A percentile compares a stretch with the other conserved stretches of the same genome.
Evolutionary conservation across 1,140 invertebrate genomes (phyloP).

Genomic region (Drosophila parabipectinata): DNA sequence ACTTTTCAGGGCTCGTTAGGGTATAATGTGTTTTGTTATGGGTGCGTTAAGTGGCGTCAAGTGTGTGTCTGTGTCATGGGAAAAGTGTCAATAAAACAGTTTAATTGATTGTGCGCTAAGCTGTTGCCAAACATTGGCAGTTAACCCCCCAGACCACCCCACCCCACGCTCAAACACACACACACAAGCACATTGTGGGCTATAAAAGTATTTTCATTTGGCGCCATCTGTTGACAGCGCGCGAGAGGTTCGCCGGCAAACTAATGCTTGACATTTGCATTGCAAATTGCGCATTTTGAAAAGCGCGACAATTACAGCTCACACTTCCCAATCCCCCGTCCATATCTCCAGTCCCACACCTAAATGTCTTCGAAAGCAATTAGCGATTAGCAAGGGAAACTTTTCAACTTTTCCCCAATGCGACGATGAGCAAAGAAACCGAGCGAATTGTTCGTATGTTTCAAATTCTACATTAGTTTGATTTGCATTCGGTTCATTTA

Average conservation of each 20-base stretch:
- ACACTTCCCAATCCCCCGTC: neutral
- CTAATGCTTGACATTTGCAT: constrained; percentile 80
- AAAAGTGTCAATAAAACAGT: constrained; percentile 76
- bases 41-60: constrained; percentile 23
- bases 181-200: constrained; percentile 8
- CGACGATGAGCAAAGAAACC: constrained; percentile 2
- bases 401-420: constrained; percentile 57
- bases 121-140: constrained; percentile 68
- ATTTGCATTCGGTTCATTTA: constrained; percentile 63
- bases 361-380: constrained; percentile 73
- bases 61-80: constrained; percentile 33
- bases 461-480: constrained; percentile 62
- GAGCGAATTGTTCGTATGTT: constrained; percentile 33
- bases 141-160: neutral
- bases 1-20: neutral
- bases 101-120: constrained; percentile 81
- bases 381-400: constrained; percentile 75
- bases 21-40: neutral
- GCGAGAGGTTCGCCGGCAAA: constrained; percentile 42
- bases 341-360: neutral
- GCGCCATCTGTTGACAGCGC: constrained; percentile 33
- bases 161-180: neutral
- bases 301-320: constrained; percentile 74
- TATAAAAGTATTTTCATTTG: constrained; percentile 54
- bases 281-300: constrained; percentile 79